A percentile compares a stretch with the other conserved stretches of the same genome.
Evolutionary conservation across 2,797 vertebrate species (phyloP).

Genomic region (Syngnathus acus): DNA sequence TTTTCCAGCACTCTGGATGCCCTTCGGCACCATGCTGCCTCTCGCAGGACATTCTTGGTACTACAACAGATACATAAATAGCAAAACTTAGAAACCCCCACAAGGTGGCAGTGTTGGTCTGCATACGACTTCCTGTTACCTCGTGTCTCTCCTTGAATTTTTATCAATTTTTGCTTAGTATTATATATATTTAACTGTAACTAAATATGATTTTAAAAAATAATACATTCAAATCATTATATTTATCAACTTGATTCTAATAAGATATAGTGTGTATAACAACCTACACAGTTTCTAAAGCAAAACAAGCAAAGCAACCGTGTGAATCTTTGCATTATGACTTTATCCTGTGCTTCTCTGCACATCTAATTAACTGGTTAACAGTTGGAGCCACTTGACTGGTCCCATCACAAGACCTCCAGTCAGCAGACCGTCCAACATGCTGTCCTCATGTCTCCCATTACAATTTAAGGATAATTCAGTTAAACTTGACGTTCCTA

Average conservation of each 20-base stretch:
- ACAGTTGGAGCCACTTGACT: conserved; percentile 34
- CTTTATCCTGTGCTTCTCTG: neutral
- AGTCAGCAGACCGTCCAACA: conserved; percentile 60
- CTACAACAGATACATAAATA: neutral
- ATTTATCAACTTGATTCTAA: neutral
- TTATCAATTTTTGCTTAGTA: neutral
- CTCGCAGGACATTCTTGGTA: neutral
- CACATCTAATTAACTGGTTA: conserved; percentile 35
- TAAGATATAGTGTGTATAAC: neutral
- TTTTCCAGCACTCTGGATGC: too few species aligned
- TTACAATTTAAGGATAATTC: conserved; percentile 50
- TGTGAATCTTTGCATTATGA: neutral
- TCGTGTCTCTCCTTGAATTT: neutral
- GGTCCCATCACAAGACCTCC: conserved; percentile 56
- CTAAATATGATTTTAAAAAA: neutral
- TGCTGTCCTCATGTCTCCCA: conserved; percentile 49
- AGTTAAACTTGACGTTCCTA: conserved; percentile 20
- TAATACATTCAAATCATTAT: neutral
- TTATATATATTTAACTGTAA: neutral
- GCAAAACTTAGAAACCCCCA: neutral
- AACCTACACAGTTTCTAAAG: neutral
- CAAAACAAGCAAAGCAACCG: neutral
- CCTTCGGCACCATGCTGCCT: neutral
- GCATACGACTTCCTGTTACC: neutral
- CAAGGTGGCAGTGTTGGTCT: neutral